These are phyloP conservation scores for Notodonta ziczac DNA, from an alignment of 2,888 invertebrate genomes.

Conservation along the genomic window DNA sequence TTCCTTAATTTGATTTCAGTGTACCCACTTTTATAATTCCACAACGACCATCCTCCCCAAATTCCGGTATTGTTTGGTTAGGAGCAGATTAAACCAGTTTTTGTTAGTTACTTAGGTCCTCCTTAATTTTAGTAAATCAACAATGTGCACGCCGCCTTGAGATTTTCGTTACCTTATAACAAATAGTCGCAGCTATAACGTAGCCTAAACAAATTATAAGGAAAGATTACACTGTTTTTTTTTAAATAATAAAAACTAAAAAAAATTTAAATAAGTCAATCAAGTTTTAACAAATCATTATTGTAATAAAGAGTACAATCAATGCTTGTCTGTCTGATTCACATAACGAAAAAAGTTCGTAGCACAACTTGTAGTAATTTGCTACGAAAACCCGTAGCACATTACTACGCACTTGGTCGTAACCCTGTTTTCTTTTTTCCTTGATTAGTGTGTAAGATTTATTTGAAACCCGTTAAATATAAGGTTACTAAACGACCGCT, in stretches of 20 bases:
- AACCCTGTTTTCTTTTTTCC: neutral
- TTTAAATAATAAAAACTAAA: no score
- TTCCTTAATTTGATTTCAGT: constrained; percentile 35
- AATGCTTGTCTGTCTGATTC: no score
- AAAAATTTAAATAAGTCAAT: no score
- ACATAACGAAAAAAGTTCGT: neutral
- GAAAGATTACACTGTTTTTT: neutral
- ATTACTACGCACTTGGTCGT: neutral
- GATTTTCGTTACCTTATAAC: constrained; percentile 30
- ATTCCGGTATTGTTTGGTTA: constrained; percentile 51
- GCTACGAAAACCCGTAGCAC: neutral
- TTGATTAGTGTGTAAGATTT: neutral
- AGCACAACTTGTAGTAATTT: neutral
- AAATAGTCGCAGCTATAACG: constrained; percentile 14
- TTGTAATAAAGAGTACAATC: no score
- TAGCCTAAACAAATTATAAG: neutral
- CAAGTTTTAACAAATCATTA: no score
- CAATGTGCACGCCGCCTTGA: constrained; percentile 36
- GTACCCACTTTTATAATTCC: constrained; percentile 40
- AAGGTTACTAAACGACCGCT: neutral
- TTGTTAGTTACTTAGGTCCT: constrained; percentile 44
- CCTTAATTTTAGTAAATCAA: constrained; percentile 45
- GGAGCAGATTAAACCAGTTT: constrained; percentile 52
- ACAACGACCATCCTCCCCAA: constrained; percentile 40
- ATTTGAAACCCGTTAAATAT: neutral